phyloP scores from a whole-genome alignment of 2,888 invertebrate genomes.

The Agonopterix alstromeriana region DNA sequence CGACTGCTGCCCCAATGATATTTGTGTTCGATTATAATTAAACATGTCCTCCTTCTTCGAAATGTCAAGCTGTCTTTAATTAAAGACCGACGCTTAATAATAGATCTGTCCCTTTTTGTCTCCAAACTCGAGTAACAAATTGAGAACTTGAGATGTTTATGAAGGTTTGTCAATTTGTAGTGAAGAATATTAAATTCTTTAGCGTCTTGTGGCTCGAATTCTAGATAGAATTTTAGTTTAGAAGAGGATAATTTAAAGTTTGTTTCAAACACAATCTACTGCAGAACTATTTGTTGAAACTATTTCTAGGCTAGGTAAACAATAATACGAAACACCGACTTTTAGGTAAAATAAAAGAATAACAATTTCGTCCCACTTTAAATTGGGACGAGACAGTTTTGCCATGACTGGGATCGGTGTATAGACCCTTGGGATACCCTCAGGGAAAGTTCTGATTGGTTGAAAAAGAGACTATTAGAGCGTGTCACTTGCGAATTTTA shows the following conservation, averaged over 20 bases:
- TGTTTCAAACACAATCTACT: background rate
- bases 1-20: conserved; percentile 71
- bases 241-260: too few relatives aligned
- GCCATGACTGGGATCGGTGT: too few relatives aligned
- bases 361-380: too few relatives aligned
- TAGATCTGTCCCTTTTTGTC: conserved; percentile 52
- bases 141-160: conserved; percentile 21
- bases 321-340: too few relatives aligned
- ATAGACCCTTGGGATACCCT: too few relatives aligned
- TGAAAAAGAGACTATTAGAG: too few relatives aligned
- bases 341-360: too few relatives aligned
- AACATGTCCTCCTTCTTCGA: conserved; percentile 72
- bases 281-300: background rate
- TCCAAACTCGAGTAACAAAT: conserved; percentile 26
- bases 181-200: conserved; percentile 6
- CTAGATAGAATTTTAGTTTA: too few relatives aligned
- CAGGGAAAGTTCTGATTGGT: too few relatives aligned
- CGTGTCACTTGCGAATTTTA: too few relatives aligned
- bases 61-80: conserved; percentile 75
- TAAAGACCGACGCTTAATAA: conserved; percentile 56
- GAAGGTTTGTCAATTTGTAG: background rate
- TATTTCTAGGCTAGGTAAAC: background rate
- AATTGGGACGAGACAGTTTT: too few relatives aligned
- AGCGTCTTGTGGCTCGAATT: background rate
- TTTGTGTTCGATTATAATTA: conserved; percentile 73